These are phyloP conservation scores for Pseudopleuronectes americanus DNA, from an alignment of 2,797 vertebrate genomes.

Conservation along the genomic window DNA sequence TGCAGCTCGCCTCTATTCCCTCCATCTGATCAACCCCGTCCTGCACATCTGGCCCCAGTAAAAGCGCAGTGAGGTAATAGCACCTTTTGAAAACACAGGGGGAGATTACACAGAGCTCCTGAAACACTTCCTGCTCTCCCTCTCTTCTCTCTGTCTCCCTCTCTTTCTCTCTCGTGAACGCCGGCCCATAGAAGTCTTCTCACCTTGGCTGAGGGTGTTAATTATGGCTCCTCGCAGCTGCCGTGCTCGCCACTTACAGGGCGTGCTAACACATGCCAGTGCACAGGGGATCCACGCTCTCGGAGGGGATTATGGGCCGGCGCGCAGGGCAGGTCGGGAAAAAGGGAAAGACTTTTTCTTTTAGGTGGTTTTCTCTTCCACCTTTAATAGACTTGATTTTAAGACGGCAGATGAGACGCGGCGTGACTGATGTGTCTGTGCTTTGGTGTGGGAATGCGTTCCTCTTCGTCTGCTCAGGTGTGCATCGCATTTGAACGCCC, in stretches of 20 bases:
- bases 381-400: conserved; percentile 38
- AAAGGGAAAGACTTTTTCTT: conserved; percentile 56
- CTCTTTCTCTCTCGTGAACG: conserved; percentile 72
- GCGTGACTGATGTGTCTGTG: conserved; percentile 30
- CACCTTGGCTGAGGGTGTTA: conserved; percentile 81
- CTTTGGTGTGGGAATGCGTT: conserved; percentile 28
- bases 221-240: conserved; percentile 80
- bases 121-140: conserved; percentile 75
- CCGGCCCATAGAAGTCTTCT: conserved; percentile 75
- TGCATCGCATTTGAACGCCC: neutral
- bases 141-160: conserved; percentile 67
- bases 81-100: conserved; percentile 70
- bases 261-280: conserved; percentile 78
- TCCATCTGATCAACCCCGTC: conserved; percentile 75
- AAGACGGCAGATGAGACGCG: conserved; percentile 31
- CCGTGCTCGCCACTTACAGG: conserved; percentile 74
- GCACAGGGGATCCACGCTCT: conserved; percentile 76
- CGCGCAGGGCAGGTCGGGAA: conserved; percentile 47
- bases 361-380: conserved; percentile 58
- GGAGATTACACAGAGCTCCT: conserved; percentile 77
- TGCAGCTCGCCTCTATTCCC: conserved; percentile 58
- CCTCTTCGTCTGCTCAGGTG: conserved; percentile 5
- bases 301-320: conserved; percentile 72
- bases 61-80: conserved; percentile 78
- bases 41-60: conserved; percentile 86